phyloP scores from a whole-genome alignment of 2,113 vertebrate species.

The Chaetura pelagica region DNA sequence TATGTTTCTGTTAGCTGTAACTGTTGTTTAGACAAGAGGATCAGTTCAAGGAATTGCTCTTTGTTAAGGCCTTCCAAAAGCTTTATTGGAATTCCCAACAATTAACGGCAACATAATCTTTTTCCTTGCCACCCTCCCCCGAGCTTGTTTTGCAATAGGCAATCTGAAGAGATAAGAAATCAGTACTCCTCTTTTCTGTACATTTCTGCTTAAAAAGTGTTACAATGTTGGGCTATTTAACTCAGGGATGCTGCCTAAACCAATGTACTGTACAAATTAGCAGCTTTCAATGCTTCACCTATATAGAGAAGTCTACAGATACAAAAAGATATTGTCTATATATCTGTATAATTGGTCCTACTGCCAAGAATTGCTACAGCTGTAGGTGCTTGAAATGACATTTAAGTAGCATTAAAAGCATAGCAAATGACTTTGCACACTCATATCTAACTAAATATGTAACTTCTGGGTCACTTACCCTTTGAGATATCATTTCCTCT shows the following conservation, averaged over 20 bases:
- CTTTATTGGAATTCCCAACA: background rate
- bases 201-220: background rate
- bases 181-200: background rate
- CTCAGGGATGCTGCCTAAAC: background rate
- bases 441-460: background rate
- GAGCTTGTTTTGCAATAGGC: background rate
- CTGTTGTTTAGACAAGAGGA: background rate
- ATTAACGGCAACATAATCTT: background rate
- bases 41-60: background rate
- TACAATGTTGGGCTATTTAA: background rate
- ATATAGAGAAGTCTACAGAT: background rate
- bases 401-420: background rate
- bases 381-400: background rate
- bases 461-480: background rate
- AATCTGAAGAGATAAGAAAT: background rate
- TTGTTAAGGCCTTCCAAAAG: background rate
- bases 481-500: background rate
- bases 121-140: background rate
- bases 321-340: background rate
- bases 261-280: background rate
- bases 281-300: background rate
- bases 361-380: background rate
- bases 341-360: background rate
- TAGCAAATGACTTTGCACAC: background rate
- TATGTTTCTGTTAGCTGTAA: background rate